Conservation (phyloP, 1,140 invertebrate genomes). For the Drosophila santomea region DNA sequence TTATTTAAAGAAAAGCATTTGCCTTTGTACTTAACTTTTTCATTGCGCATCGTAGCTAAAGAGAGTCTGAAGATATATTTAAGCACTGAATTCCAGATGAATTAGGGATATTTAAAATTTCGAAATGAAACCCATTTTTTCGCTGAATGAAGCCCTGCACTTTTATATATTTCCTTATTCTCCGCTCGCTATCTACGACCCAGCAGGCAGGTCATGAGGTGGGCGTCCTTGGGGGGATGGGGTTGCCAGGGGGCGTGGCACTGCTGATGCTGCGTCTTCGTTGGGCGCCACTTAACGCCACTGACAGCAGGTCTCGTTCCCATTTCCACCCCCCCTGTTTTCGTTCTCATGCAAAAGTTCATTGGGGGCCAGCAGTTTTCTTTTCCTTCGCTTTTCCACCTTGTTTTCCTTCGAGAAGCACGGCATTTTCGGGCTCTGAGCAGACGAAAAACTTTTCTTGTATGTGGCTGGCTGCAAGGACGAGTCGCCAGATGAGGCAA, state of each 20-base stretch:
- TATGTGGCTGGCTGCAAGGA: constrained; percentile 35
- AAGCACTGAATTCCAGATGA: neutral
- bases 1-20: too few species aligned
- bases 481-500: constrained; percentile 60
- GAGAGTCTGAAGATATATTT: too few species aligned
- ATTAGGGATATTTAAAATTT: neutral
- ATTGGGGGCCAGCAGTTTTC: constrained; percentile 48
- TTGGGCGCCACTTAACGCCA: constrained; percentile 71
- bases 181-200: constrained; percentile 43
- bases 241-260: constrained; percentile 6
- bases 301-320: constrained; percentile 34
- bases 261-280: constrained; percentile 68
- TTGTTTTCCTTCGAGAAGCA: constrained; percentile 10
- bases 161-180: constrained; percentile 14
- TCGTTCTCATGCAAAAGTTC: constrained; percentile 57
- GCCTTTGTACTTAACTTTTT: too few species aligned
- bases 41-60: too few species aligned
- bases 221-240: neutral
- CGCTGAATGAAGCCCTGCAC: constrained; percentile 5
- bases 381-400: constrained; percentile 10
- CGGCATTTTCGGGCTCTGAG: constrained; percentile 30
- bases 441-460: constrained; percentile 47
- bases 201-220: constrained; percentile 47
- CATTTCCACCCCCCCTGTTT: constrained; percentile 9
- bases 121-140: neutral